Evolutionary conservation across 2,797 vertebrate species (phyloP).

Genomic region (Myotis findleyi): DNA sequence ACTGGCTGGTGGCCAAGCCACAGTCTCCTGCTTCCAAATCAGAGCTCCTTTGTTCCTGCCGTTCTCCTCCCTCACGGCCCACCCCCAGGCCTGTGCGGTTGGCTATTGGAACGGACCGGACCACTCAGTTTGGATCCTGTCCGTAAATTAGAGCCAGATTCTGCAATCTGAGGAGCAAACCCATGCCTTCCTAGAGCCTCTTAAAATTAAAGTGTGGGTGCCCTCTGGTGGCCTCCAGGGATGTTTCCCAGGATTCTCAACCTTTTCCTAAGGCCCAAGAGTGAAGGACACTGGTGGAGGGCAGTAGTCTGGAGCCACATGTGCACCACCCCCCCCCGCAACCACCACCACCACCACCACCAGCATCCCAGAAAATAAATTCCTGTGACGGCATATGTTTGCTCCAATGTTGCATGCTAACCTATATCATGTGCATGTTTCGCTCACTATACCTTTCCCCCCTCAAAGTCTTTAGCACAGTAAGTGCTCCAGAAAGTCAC

Average conservation of each 20-base stretch:
- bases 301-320: background rate
- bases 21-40: background rate
- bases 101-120: background rate
- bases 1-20: background rate
- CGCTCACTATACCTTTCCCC: background rate
- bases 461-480: background rate
- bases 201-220: slow-evolving; percentile 41
- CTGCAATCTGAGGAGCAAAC: background rate
- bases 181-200: rapidly evolving
- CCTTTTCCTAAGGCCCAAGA: background rate
- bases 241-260: background rate
- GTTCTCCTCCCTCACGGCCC: rapidly evolving
- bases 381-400: background rate
- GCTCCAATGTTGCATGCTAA: background rate
- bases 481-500: background rate
- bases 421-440: background rate
- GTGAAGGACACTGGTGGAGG: rapidly evolving
- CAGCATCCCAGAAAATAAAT: background rate
- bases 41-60: background rate
- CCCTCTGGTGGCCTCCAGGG: slow-evolving; percentile 54
- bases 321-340: no score
- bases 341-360: no score
- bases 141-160: background rate
- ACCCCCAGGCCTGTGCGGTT: rapidly evolving
- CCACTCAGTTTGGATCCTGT: background rate